phyloP scores from a whole-genome alignment of 2,888 invertebrate genomes.

The Mesoligia furuncula region DNA sequence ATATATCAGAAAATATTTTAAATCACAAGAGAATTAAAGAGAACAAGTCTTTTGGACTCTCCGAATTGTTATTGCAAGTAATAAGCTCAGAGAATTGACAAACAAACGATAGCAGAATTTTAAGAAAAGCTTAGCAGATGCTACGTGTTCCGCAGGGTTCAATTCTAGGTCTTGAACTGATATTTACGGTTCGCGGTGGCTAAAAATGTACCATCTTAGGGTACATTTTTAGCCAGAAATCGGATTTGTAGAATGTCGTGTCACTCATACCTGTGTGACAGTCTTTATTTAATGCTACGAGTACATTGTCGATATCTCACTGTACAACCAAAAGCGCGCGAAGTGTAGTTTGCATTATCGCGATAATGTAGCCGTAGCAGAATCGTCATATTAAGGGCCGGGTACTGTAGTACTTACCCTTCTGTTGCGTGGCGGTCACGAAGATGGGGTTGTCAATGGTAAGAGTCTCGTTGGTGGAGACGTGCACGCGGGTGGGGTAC shows the following conservation, averaged over 20 bases:
- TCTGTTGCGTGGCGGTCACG: conserved; percentile 93
- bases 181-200: background rate
- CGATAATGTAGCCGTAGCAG: no score
- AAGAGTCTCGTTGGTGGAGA: conserved; percentile 75
- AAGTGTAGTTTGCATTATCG: background rate
- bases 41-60: background rate
- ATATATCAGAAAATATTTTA: background rate
- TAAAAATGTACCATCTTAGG: no score
- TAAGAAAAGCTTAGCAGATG: background rate
- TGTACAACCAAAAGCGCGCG: background rate
- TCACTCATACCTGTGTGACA: background rate
- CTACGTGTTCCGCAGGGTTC: conserved; percentile 8
- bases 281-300: background rate
- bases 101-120: background rate
- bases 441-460: conserved; percentile 90
- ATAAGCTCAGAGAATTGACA: background rate
- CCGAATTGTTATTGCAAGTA: background rate
- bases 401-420: conserved; percentile 73
- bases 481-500: conserved; percentile 82
- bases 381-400: background rate
- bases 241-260: no score
- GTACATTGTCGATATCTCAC: no score
- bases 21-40: background rate
- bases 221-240: no score
- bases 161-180: background rate